Base-by-base conservation (phyloP, 2,113 vertebrate genomes). In the Tragelaphus scriptus region DNA sequence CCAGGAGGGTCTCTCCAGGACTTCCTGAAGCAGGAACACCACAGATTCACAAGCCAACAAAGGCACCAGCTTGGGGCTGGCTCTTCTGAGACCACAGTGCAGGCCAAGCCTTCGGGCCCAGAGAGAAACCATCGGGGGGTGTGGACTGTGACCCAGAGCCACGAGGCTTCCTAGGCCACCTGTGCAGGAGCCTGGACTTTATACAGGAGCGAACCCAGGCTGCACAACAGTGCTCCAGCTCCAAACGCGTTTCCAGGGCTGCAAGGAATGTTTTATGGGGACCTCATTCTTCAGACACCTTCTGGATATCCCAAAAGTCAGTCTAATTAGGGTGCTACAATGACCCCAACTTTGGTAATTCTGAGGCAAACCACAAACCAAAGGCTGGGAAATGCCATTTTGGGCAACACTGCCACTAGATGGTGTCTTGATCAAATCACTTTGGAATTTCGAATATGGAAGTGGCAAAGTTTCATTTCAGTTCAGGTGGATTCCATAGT, bases 401-500 rank as follows among this genome's bases (percentile, higher is more conserved):
- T 7, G 5, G 15, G 17, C 16, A 7, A 47, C 3, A 9, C 6
- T 58, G 89, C 97, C 97, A 65, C 93, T 75, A 97, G 98, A 12
- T 65, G 90, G 95, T 91, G 88, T 75, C 95, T 97, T 1, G 40
- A 96, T 89, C 25, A 88, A 61, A 71, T 58, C 55, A 17, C 13
- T 75, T 6, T 17, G 21, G n/a, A 75, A 14, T 26, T 51, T 49
- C 21, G 21, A 12, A 25, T 53, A 58, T 12, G 30, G 58, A 84
- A 59, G 47, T 1, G 40, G 21, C 36, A 3, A 68, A 49, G 13
- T 47, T 79, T 75, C 13, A 32, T 30, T 90, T 2, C 1, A 36
- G 71, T 13, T 17, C 25, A 26, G 56, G 40, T 0, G 2, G 63
- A 25, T 23, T 44, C 44, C 19, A 26, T 7, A 21, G 15, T 25